These are phyloP conservation scores for Notolabrus celidotus DNA, from an alignment of 2,797 vertebrate genomes.

Conservation along the genomic window DNA sequence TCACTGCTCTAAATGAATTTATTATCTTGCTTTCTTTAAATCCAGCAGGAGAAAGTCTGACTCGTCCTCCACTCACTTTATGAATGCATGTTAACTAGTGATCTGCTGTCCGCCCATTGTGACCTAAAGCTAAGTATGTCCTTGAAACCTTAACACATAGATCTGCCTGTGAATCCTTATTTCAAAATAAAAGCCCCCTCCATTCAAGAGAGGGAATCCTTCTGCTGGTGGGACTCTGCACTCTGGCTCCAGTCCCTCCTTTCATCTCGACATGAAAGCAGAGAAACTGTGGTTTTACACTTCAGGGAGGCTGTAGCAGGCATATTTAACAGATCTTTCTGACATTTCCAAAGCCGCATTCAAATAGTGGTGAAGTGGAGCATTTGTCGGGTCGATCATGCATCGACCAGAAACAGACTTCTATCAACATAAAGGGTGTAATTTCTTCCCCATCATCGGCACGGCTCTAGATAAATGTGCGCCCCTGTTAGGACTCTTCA, in stretches of 20 bases:
- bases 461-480: constrained; percentile 8
- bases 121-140: constrained; percentile 2
- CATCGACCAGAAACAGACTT: constrained; percentile 57
- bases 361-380: constrained; percentile 50
- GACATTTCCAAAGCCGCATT: constrained; percentile 66
- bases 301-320: constrained; percentile 41
- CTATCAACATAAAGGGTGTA: constrained; percentile 63
- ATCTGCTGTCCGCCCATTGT: background rate
- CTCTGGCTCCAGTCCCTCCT: constrained; percentile 24
- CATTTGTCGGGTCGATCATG: constrained; percentile 64
- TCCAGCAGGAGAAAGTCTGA: constrained; percentile 20
- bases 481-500: constrained; percentile 30
- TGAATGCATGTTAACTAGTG: constrained; percentile 3
- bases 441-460: constrained; percentile 62
- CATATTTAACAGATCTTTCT: constrained; percentile 55
- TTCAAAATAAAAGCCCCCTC: constrained; percentile 41
- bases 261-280: constrained; percentile 68
- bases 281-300: constrained; percentile 40
- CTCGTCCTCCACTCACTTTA: no score
- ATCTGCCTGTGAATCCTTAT: no score
- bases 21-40: constrained; percentile 45
- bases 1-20: constrained; percentile 30
- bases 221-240: constrained; percentile 7
- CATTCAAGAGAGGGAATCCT: constrained; percentile 22
- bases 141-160: no score